Conservation (phyloP, 2,797 vertebrate genomes). For the Megalops cyprinoides region DNA sequence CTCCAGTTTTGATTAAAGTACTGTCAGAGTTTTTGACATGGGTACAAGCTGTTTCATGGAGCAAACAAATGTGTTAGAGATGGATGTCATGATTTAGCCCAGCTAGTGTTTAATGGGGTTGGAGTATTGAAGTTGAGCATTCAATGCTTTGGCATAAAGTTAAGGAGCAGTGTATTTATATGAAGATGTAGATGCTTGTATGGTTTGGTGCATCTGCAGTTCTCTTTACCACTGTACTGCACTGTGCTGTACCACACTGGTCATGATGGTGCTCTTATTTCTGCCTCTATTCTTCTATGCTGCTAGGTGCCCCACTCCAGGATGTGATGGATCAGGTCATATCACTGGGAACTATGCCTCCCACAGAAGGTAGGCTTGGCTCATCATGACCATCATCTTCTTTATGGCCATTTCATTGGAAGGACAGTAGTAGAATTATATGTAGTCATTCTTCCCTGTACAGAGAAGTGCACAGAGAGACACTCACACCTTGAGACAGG, state of each 20-base stretch:
- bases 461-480: conserved; percentile 72
- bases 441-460: conserved; percentile 31
- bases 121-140: not conserved
- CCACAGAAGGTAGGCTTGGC: conserved; percentile 86
- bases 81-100: not conserved
- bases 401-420: conserved; percentile 15
- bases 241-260: not conserved
- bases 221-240: not conserved
- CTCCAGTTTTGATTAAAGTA: not conserved
- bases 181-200: not conserved
- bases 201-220: not conserved
- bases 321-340: conserved; percentile 97
- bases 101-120: not conserved
- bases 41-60: conserved; percentile 3
- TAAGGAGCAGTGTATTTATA: not conserved
- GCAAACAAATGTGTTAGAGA: not conserved
- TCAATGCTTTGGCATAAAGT: not conserved
- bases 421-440: conserved; percentile 12
- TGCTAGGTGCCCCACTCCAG: conserved; percentile 93
- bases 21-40: not conserved
- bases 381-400: not conserved
- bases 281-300: conserved; percentile 31
- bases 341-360: conserved; percentile 98
- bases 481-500: conserved; percentile 66
- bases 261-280: not conserved